A percentile compares a stretch with the other conserved stretches of the same genome.
Conservation (phyloP, 2,888 invertebrate species). For the Meliscaeva auricollis region DNA sequence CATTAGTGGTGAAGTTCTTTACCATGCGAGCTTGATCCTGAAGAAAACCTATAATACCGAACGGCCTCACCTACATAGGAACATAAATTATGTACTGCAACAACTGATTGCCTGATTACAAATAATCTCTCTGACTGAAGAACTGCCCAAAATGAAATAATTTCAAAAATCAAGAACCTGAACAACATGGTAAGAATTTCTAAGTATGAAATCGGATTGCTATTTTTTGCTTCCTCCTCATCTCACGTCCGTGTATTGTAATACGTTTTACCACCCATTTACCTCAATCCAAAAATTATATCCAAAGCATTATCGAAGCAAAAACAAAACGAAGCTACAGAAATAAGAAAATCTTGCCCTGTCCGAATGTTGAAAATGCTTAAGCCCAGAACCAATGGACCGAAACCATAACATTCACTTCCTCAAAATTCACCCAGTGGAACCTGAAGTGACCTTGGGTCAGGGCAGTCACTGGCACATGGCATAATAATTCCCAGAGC, state of each 20-base stretch:
- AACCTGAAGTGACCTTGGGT: conserved; percentile 71
- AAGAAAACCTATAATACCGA: no score
- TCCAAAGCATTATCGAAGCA: neutral
- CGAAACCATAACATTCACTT: conserved; percentile 63
- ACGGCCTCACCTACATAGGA: no score
- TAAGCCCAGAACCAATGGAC: conserved; percentile 45
- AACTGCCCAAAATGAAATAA: neutral
- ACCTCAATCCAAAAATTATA: neutral
- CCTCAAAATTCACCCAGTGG: conserved; percentile 54
- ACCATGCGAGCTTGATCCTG: no score
- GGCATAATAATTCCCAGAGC: conserved; percentile 71
- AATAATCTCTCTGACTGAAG: no score
- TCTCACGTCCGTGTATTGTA: no score
- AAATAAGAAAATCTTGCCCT: neutral
- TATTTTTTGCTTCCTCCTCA: neutral
- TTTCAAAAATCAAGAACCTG: neutral
- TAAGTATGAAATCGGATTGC: neutral
- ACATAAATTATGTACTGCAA: no score
- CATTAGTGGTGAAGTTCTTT: no score
- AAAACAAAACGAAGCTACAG: neutral
- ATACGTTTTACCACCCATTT: no score
- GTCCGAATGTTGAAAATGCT: conserved; percentile 24
- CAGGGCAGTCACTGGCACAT: conserved; percentile 69
- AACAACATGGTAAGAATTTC: neutral
- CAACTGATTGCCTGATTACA: no score